Evolutionary conservation across 2,113 vertebrate species (phyloP), one percentile per base, ranked within the genome.

Genomic region (Elgaria multicarinata): DNA sequence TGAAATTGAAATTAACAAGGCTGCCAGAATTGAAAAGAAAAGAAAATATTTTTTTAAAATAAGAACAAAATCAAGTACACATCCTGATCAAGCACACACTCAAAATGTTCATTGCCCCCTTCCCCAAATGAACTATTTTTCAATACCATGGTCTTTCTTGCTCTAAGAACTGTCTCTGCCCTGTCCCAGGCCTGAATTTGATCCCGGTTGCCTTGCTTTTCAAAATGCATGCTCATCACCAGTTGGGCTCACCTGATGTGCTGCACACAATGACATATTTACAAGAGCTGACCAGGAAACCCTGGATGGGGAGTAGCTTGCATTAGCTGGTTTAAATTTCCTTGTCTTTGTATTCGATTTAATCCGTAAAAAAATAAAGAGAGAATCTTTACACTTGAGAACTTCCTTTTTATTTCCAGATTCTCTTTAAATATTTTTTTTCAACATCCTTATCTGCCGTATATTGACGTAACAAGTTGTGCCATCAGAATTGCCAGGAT

Each of bases 341-440:
- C n/a, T 55, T 58, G 33, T 72, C 46, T 81, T 55, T 74, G 2
- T 62, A 69, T 36, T 67, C 1, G 83, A 28, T 64, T 0, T 4
- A 72, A 87, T 44, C 8, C 0, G 58, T 87, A 86, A 82, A 16
- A 91, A 91, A 90, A 84, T 28, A 66, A 82, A 88, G 69, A 8
- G 20, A 55, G 46, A 88, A 7, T 0, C 22, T 83, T 74, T 24
- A 87, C 72, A 86, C 82, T 33, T 42, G 6, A 87, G 3, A 24
- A 36, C 22, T 85, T n/a, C 18, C 12, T 2, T 84, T 82, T 82
- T 90, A 31, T 36, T 36, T 55, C 46, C 46, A 39, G 64, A 55
- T 31, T 39, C 36, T 22, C 28, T 75, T 44, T 46, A 74, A 22
- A 33, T 64, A n/a, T 26, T 75, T 89, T 83, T 58, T 89, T 83